A percentile compares a stretch with the other conserved stretches of the same genome.
Evolutionary conservation across 1,140 invertebrate species (phyloP).

Genomic region (Phymastichus coffea): DNA sequence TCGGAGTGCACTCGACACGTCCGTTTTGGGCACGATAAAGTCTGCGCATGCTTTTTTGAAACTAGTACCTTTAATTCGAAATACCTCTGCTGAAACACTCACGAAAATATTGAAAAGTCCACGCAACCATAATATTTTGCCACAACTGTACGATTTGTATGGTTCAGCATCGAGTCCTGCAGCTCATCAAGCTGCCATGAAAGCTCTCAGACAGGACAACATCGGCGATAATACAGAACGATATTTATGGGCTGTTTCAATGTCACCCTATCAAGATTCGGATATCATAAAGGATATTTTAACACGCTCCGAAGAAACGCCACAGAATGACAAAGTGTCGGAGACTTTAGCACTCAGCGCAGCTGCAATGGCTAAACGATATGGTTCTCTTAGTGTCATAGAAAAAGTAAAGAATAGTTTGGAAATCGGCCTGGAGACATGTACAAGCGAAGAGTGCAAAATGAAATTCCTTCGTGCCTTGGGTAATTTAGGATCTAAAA

Average conservation of each 20-base stretch:
- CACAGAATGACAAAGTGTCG: slow-evolving; percentile 60
- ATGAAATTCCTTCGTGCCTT: slow-evolving; percentile 66
- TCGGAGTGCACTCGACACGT: slow-evolving; percentile 54
- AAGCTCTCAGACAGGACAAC: slow-evolving; percentile 62
- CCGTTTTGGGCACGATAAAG: slow-evolving; percentile 63
- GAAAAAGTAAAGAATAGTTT: slow-evolving; percentile 56
- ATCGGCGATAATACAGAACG: slow-evolving; percentile 66
- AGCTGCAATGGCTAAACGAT: slow-evolving; percentile 62
- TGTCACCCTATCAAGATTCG: slow-evolving; percentile 54
- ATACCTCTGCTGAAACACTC: slow-evolving; percentile 62
- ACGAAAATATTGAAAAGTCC: slow-evolving; percentile 60
- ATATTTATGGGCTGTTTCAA: slow-evolving; percentile 72
- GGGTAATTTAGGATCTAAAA: slow-evolving; percentile 64
- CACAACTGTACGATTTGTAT: slow-evolving; percentile 69
- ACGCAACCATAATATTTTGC: slow-evolving; percentile 49
- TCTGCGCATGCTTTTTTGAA: slow-evolving; percentile 66
- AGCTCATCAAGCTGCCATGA: slow-evolving; percentile 69
- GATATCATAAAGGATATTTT: slow-evolving; percentile 64
- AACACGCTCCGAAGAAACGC: slow-evolving; percentile 52
- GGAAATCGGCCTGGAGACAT: slow-evolving; percentile 57
- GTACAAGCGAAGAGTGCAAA: slow-evolving; percentile 60
- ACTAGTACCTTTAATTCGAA: slow-evolving; percentile 62
- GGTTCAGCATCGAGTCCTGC: slow-evolving; percentile 68
- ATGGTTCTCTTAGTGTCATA: slow-evolving; percentile 38
- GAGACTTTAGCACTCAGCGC: slow-evolving; percentile 68